Base-by-base conservation (phyloP, 1,140 invertebrate genomes). In the Drosophila punjabiensis region DNA sequence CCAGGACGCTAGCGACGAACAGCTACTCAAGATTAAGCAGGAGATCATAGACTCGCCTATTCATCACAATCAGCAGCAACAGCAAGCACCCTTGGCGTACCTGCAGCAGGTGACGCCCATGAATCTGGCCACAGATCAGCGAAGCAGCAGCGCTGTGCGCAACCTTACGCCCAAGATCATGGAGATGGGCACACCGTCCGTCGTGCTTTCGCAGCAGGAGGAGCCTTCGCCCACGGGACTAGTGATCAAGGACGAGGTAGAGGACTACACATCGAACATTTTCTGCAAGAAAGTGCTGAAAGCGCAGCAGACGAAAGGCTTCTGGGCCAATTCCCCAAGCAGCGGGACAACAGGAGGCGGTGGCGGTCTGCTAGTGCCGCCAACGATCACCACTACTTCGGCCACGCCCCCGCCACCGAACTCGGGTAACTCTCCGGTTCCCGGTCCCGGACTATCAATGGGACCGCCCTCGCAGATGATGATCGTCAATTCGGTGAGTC, bases 211-310 rank as follows among this genome's bases (percentile, higher is more conserved):
- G 3, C 48, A 60, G 20, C 66, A 70, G 35, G 74, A 78, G 39
- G 58, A 71, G 18, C n/a, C 68, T 9, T 90, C 81, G 5, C 78
- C 86, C 16, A 48, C 56, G 58, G 73, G 64, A 3, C 32, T 83
- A 30, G 84, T 88, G 6, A 92, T 93, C 28, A 93, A 93, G 60
- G 87, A 93, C 50, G 92, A 93, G 64, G 84, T 91, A 2, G 92
- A 92, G 37, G 91, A 92, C 37, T 91, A 93, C 55, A 86, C 82
- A 35, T 59, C 86, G 1, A 92, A 92, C 50, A 91, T 93, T 41
- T 90, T 92, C 45, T 93, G 92, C 56, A 93, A 93, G 37, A 93
- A 93, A 33, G 92, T 93, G n/a, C 63, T 92, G 1, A 92, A 93
- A 45, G 92, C 92, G 9, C 92, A 93, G 59, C 91, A 93, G 58